Percentiles rank a stretch among this genome's conserved stretches.
These are phyloP conservation scores for Urechis unicinctus DNA, from an alignment of 2,888 invertebrate species.

Conservation along the genomic window DNA sequence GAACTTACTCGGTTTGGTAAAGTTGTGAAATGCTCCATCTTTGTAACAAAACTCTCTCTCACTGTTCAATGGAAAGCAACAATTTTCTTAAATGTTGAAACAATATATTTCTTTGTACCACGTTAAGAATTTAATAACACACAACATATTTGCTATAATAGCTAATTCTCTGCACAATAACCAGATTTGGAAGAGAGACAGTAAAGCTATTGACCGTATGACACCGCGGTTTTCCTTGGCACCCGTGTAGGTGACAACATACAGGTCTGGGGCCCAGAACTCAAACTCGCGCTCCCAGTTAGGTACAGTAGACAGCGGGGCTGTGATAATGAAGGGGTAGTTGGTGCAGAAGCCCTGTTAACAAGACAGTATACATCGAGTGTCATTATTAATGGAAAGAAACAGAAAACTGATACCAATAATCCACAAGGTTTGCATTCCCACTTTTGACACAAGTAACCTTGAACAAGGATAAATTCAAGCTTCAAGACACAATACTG, in stretches of 20 bases:
- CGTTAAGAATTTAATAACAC: background rate
- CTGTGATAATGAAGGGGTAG: conserved; percentile 24
- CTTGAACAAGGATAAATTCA: too few species aligned
- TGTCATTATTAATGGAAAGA: background rate
- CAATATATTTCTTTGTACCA: background rate
- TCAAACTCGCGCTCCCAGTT: conserved; percentile 29
- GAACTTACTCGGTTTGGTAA: conserved; percentile 15
- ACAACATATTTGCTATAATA: background rate
- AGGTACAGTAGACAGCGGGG: conserved; percentile 23
- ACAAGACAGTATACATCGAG: background rate
- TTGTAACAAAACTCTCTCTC: conserved; percentile 25
- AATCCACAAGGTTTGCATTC: too few species aligned
- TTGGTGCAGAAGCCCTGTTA: conserved; percentile 16
- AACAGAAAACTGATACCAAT: conserved; percentile 1
- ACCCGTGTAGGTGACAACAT: conserved; percentile 24
- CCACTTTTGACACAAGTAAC: too few species aligned
- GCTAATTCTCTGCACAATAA: background rate
- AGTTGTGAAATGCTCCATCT: conserved; percentile 15
- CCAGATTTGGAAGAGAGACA: background rate
- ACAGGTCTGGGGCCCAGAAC: conserved; percentile 27
- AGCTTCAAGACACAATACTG: too few species aligned
- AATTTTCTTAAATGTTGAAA: background rate
- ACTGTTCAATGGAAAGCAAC: conserved; percentile 9
- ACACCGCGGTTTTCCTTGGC: conserved; percentile 18
- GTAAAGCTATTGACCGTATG: conserved; percentile 17